Base-by-base conservation (phyloP, 2,797 vertebrate genomes). In the Morelia viridis region DNA sequence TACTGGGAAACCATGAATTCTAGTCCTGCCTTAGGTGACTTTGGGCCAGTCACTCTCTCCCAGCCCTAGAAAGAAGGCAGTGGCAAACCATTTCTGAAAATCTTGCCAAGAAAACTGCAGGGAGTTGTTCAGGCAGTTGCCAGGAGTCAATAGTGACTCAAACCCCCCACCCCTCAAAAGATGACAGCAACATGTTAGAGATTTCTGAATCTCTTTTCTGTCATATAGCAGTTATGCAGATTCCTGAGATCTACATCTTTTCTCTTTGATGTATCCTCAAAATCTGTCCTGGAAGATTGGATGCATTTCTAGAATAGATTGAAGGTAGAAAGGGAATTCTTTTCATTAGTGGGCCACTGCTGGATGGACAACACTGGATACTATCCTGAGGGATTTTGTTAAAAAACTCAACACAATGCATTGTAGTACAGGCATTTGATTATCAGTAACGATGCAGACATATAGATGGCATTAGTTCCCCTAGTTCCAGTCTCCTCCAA, bases 391-490 rank as follows among this genome's bases (percentile, higher is more conserved):
- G 76, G 41, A 46, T 80, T 46, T 80, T 9, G 0, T 80, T 80
- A 46, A 80, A 53, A 53, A 53, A 80, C 9, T 80, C 35, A 24
- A 62, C 28, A 89, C 46, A 76, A 28, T 76, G 60, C 22, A 56
- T 61, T 46, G 46, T 53, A 91, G 12, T 68, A 12, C 22, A 87
- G 28, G 90, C 85, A 86, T 94, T 92, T 94, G 88, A 92, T 92
- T 91, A 89, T 91, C 93, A 92, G 61, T 90, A 92, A 91, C 89
- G 95, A 87, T 90, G 87, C 93, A 93, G 68, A 65, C 92, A 2
- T 1, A 62, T 19, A 58, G 28, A 90, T 85, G 9, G 28, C 26
- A 50, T 92, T 56, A 85, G 61, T 57, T 26, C 56, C 91, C 80
- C 41, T 85, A 60, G 24, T 24, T n/a, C 60, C 3, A 41, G 46